Conservation (phyloP, 2,797 vertebrate species). For the Mastacembelus armatus region DNA sequence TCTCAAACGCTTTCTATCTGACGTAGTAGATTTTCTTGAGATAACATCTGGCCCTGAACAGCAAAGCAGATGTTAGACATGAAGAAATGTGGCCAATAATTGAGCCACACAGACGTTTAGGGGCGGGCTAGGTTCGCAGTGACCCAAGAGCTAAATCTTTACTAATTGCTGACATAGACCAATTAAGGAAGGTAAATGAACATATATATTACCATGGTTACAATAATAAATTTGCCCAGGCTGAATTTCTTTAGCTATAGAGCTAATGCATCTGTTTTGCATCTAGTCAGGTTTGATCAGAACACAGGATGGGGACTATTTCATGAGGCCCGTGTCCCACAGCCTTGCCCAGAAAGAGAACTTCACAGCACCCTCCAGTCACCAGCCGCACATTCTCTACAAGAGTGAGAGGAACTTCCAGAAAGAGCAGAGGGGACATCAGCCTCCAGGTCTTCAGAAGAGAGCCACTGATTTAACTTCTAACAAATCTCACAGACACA, state of each 20-base stretch:
- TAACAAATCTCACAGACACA: constrained; percentile 6
- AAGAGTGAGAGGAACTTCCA: constrained; percentile 73
- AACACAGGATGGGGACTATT: constrained; percentile 88
- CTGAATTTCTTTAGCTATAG: neutral
- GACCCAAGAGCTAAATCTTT: constrained; percentile 54
- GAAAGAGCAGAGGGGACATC: constrained; percentile 1
- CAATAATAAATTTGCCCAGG: neutral
- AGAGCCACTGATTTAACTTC: constrained; percentile 43
- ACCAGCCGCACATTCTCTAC: constrained; percentile 90
- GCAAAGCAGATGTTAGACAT: constrained; percentile 76
- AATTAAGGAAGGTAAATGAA: constrained; percentile 39
- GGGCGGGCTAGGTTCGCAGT: constrained; percentile 42
- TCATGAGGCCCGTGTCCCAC: constrained; percentile 86
- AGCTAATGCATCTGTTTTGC: constrained; percentile 67
- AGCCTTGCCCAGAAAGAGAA: constrained; percentile 76
- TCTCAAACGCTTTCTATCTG: constrained; percentile 36
- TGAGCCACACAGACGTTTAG: constrained; percentile 39
- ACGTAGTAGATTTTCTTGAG: constrained; percentile 51
- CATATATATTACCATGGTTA: neutral
- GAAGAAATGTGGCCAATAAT: constrained; percentile 66
- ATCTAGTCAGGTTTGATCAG: constrained; percentile 92
- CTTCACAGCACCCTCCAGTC: constrained; percentile 65
- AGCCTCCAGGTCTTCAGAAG: constrained; percentile 33
- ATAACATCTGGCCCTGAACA: constrained; percentile 64
- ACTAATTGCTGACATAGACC: constrained; percentile 69